Base-by-base conservation (phyloP, 2,888 invertebrate species). In the Aspidapion aeneum region DNA sequence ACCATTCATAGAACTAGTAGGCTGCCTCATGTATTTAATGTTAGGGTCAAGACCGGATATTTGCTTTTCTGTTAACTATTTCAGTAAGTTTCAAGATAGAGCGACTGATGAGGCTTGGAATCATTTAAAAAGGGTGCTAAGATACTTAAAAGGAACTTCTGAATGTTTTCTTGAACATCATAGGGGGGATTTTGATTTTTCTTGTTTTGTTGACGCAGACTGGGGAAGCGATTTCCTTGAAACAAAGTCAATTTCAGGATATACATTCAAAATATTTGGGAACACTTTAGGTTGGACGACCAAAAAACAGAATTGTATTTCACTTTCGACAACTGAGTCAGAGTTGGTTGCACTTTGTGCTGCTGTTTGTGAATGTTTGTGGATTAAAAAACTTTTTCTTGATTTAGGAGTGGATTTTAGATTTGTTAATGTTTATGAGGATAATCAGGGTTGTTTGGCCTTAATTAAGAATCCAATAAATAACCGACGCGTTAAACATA, bases 161-260 rank as follows among this genome's bases (percentile, higher is more conserved):
- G 22, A n/a, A n/a, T n/a, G n/a, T n/a, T n/a, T n/a, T n/a, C n/a
- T n/a, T n/a, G n/a, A n/a, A 22, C 12, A 2, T 57, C 7, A 22
- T 22, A 51, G 21, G 18, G 18, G 62, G 2, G 12, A 55, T 49
- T 16, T 21, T 16, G 55, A 58, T 18, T 63, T 63, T n/a, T 16
- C 1, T 2, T 64, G 64, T 57, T 65, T 54, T 55, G 60, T 62
- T 21, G 60, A 65, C 55, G 52, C 65, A 7, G 65, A 65, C 35
- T 65, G 65, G 63, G 55, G 50, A 7, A 22, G 56, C 19, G 63
- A 66, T 58, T 7, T 55, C 57, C 18, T 21, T 19, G 61, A 61
- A 12, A 50, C 59, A 58, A 81, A 77, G 85, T 82, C 69, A 84
- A 78, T 70, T 84, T 84, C 51, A 82, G 70, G n/a, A 79, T 76